Conservation (phyloP, 2,113 vertebrate species). For the Puma concolor region DNA sequence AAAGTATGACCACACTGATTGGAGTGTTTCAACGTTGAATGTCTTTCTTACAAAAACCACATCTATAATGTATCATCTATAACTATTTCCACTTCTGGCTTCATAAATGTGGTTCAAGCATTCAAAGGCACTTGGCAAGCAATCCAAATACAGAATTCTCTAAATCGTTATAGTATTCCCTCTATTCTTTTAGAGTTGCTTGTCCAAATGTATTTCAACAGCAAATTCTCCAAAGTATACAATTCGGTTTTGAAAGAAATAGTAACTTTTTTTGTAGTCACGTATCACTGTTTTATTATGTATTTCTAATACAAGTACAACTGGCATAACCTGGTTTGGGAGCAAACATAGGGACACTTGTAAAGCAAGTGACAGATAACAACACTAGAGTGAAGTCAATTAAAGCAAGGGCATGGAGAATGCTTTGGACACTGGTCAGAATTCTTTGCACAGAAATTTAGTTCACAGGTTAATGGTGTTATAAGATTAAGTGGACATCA, state of each 20-base stretch:
- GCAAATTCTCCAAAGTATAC: neutral
- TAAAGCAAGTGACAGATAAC: neutral
- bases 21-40: neutral
- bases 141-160: neutral
- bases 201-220: neutral
- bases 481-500: neutral
- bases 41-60: neutral
- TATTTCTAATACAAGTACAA: neutral
- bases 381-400: too few species aligned
- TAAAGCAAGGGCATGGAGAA: neutral
- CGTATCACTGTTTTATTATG: neutral
- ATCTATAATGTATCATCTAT: neutral
- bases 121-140: neutral
- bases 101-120: neutral
- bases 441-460: neutral
- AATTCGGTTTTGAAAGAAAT: neutral
- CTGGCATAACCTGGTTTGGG: neutral
- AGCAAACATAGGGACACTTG: neutral
- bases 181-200: neutral
- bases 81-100: conserved; percentile 19
- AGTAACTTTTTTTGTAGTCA: neutral
- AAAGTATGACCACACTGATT: neutral
- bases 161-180: neutral
- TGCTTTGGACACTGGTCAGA: neutral
- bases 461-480: neutral